phyloP scores from a whole-genome alignment of 2,888 invertebrate species.

The Ptilodon capucinus region DNA sequence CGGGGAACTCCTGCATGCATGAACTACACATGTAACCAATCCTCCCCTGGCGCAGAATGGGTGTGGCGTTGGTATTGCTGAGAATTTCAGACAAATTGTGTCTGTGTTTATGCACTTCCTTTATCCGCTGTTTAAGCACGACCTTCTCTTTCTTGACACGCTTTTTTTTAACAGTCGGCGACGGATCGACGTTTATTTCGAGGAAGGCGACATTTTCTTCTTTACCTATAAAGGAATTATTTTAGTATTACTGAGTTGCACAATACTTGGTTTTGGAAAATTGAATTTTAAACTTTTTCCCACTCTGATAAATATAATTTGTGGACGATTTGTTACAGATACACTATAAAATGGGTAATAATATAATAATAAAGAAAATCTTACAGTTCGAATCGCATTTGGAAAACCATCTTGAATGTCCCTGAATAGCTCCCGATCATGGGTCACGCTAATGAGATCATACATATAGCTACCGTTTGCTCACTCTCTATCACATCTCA shows the following conservation, averaged over 20 bases:
- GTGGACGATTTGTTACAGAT: too few relatives aligned
- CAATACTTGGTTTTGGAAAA: too few relatives aligned
- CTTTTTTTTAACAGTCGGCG: neutral
- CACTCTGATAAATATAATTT: too few relatives aligned
- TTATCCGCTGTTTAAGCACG: neutral
- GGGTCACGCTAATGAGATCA: too few relatives aligned
- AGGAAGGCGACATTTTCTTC: neutral
- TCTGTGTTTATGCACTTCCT: constrained; percentile 38
- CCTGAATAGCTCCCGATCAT: too few relatives aligned
- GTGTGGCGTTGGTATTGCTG: constrained; percentile 48
- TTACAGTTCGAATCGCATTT: too few relatives aligned
- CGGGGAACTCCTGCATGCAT: constrained; percentile 36
- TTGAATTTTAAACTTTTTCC: too few relatives aligned
- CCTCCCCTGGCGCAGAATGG: constrained; percentile 39
- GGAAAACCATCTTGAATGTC: too few relatives aligned
- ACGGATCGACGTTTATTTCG: neutral
- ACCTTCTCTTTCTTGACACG: neutral
- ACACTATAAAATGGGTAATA: too few relatives aligned
- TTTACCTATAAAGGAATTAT: neutral
- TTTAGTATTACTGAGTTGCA: neutral
- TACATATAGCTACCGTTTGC: too few relatives aligned
- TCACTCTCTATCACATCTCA: too few relatives aligned
- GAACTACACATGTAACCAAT: constrained; percentile 52
- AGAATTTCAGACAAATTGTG: constrained; percentile 43
- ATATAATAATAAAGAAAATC: too few relatives aligned